Conservation (phyloP, 2,888 invertebrate species). For the Altica lythri region DNA sequence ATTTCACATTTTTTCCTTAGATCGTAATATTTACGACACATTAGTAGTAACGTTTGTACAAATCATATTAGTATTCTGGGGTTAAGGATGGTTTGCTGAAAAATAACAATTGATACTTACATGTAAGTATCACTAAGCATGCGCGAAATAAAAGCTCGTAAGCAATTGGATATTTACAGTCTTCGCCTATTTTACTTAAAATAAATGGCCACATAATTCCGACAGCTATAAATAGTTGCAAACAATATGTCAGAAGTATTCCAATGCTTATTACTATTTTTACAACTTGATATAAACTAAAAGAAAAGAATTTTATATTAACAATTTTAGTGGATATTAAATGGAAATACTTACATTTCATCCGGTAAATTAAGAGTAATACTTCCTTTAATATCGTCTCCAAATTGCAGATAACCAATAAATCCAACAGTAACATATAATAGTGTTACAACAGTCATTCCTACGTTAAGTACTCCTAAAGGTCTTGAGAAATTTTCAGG, state of each 20-base stretch:
- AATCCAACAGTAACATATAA: conserved; percentile 85
- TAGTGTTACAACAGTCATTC: conserved; percentile 79
- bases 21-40: no score
- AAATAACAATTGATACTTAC: conserved; percentile 79
- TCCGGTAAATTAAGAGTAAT: conserved; percentile 84
- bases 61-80: background rate
- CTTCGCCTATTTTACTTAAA: conserved; percentile 60
- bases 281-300: conserved; percentile 79
- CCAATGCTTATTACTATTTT: conserved; percentile 83
- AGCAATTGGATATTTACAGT: conserved; percentile 62
- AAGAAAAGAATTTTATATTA: conserved; percentile 39
- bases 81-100: no score
- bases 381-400: conserved; percentile 79
- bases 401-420: conserved; percentile 87
- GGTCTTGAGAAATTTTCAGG: conserved; percentile 78
- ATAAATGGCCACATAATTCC: conserved; percentile 85
- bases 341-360: conserved; percentile 60
- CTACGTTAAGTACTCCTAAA: conserved; percentile 86
- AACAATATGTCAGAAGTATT: conserved; percentile 86
- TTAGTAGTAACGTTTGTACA: no score
- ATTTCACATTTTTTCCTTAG: no score
- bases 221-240: conserved; percentile 95
- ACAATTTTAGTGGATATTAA: background rate
- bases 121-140: conserved; percentile 76
- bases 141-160: conserved; percentile 75